These are phyloP conservation scores for Mactra quadrangularis DNA, from an alignment of 1,140 invertebrate genomes.

Conservation along the genomic window DNA sequence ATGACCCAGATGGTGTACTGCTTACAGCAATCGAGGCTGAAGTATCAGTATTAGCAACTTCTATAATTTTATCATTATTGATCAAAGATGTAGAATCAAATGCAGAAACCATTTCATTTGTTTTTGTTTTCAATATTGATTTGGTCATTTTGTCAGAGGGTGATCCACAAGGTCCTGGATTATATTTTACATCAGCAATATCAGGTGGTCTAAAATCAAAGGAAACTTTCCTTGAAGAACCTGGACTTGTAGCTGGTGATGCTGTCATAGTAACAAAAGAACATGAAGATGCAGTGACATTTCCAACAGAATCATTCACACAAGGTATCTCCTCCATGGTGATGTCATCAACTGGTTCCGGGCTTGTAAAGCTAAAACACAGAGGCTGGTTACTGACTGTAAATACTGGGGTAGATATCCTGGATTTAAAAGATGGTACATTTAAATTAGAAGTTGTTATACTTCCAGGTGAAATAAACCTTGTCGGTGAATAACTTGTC, in stretches of 20 bases:
- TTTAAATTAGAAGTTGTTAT: too few species aligned
- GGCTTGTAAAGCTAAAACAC: background rate
- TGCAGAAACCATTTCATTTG: conserved; percentile 28
- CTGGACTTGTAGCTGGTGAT: background rate
- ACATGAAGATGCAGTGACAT: background rate
- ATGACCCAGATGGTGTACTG: conserved; percentile 1
- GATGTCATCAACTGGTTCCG: background rate
- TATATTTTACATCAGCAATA: background rate
- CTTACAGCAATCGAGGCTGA: background rate
- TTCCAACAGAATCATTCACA: background rate
- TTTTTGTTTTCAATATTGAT: conserved; percentile 29
- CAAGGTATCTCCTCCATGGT: background rate
- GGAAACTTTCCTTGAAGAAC: background rate
- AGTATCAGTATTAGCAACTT: background rate
- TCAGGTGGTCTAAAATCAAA: background rate
- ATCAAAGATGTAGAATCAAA: conserved; percentile 23
- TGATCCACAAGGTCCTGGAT: background rate
- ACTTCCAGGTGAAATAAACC: too few species aligned
- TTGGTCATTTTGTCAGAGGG: background rate
- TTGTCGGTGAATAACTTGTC: too few species aligned
- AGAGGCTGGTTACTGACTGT: too few species aligned
- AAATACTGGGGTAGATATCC: too few species aligned
- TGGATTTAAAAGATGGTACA: too few species aligned
- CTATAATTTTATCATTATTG: background rate
- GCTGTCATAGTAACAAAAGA: background rate